Conservation (phyloP, 2,797 vertebrate species). For the Babyrousa celebensis region DNA sequence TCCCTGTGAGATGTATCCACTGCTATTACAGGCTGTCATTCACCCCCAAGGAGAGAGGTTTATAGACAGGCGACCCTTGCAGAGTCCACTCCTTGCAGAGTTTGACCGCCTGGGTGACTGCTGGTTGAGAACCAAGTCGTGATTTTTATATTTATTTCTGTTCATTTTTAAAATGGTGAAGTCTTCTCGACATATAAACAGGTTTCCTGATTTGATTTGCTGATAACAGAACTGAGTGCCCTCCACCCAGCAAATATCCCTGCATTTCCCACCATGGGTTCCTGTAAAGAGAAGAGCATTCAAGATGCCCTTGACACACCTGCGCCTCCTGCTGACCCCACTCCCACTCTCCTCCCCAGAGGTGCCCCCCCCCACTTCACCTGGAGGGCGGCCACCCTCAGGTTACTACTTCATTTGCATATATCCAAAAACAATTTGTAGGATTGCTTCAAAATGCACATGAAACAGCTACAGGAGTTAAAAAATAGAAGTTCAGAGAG, state of each 20-base stretch:
- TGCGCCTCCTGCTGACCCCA: not conserved
- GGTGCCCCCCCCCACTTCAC: not conserved
- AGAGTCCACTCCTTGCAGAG: not conserved
- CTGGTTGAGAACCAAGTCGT: not conserved
- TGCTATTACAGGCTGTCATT: not conserved
- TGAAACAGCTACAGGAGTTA: not conserved
- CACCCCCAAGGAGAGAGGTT: not conserved
- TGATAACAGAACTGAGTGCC: not conserved
- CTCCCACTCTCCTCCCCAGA: not conserved
- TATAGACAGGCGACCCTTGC: not conserved
- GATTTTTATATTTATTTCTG: slow-evolving; percentile 54
- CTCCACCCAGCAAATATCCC: not conserved
- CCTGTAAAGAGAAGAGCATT: not conserved
- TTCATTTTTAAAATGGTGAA: slow-evolving; percentile 58
- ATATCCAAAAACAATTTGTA: not conserved
- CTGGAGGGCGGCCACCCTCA: not conserved
- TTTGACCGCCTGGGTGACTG: not conserved
- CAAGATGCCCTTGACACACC: not conserved
- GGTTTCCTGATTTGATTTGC: slow-evolving; percentile 7
- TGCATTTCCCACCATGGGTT: not conserved
- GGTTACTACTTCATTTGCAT: not conserved
- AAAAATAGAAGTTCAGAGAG: slow-evolving; percentile 28
- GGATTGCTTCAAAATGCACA: slow-evolving; percentile 12
- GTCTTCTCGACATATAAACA: not conserved
- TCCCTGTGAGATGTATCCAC: slow-evolving; percentile 62